Evolutionary conservation across 92 coral and sea anemone genomes (phyloP).

Genomic region (Parazoanthus atlanticus): DNA sequence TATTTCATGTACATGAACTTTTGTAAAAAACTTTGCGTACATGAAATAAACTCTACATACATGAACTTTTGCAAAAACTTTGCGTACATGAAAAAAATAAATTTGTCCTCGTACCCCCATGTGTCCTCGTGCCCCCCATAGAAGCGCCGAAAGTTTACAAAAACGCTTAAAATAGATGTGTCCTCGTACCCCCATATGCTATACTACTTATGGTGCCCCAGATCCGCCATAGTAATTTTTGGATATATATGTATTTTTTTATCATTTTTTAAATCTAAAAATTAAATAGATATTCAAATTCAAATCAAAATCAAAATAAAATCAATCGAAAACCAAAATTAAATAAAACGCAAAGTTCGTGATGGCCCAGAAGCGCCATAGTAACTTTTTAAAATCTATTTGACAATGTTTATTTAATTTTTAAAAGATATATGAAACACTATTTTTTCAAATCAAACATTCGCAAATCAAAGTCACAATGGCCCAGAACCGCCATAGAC

Average conservation of each 20-base stretch:
- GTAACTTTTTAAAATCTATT: not conserved
- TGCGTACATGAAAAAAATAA: no score
- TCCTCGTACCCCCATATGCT: no score
- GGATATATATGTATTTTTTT: not conserved
- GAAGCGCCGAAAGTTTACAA: no score
- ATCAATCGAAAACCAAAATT: not conserved
- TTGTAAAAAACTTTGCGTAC: no score
- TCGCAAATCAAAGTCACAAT: constrained; percentile 22
- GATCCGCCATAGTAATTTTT: constrained; percentile 3
- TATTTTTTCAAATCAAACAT: constrained; percentile 8
- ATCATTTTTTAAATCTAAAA: not conserved
- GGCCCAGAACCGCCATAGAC: constrained; percentile 39
- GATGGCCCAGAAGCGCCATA: constrained; percentile 14
- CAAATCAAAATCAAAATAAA: constrained; percentile 10
- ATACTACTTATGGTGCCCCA: constrained; percentile 15
- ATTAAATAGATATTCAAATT: not conserved
- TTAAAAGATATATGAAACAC: constrained; percentile 7
- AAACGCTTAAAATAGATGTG: no score
- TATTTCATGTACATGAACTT: no score
- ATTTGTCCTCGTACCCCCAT: no score
- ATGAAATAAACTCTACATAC: no score
- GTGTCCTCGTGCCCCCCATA: no score
- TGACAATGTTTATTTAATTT: not conserved
- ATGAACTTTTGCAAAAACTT: no score
- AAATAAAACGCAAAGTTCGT: not conserved